Base-by-base conservation (phyloP, 2,113 vertebrate species). In the Turnix velox region DNA sequence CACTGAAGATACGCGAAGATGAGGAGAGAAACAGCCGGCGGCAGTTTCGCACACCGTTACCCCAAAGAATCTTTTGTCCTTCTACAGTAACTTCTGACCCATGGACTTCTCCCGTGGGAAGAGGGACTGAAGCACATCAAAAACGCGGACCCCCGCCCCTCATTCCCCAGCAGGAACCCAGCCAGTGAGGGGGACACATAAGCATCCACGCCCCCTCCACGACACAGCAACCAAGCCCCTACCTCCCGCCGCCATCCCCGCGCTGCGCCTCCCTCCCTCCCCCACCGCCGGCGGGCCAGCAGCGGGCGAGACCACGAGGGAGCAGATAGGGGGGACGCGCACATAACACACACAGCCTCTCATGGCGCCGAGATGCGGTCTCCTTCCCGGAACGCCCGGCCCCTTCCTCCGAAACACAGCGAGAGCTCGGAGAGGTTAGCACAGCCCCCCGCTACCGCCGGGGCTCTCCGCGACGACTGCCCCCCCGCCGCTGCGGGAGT, bases 231-330 rank as follows among this genome's bases (percentile, higher is more conserved):
- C 45, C 18, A 59, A 17, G n/a, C n/a, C 15, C 24, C 23, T 14
- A 8, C 10, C 57, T 24, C 23, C 15, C 19, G 16, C 43, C 61
- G n/a, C 27, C 28, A 10, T 4, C 25, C 7, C 39, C 19, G 8
- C 8, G 13, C 55, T 5, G 16, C 37, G 37, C 24, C 51, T 19
- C 46, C 35, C 31, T 22, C 33, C 40, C 35, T 13, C 42, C 27
- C 78, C 66, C 25, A 22, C 31, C 51, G n/a, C 27, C 49, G 37
- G 27, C 12, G 27, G 66, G 57, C 11, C 52, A n/a, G 52, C 24
- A 5, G 12, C 43, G 88, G 94, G 37, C 68, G 81, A 94, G 40
- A 91, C 90, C 90, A 95, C 33, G 39, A 67, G 18, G 63, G 58
- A 39, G 20, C 37, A 1, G 1, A 7, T 39, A 6, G 28, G 28